phyloP scores from a whole-genome alignment of 2,888 invertebrate genomes.

The Caenorhabditis plicata region DNA sequence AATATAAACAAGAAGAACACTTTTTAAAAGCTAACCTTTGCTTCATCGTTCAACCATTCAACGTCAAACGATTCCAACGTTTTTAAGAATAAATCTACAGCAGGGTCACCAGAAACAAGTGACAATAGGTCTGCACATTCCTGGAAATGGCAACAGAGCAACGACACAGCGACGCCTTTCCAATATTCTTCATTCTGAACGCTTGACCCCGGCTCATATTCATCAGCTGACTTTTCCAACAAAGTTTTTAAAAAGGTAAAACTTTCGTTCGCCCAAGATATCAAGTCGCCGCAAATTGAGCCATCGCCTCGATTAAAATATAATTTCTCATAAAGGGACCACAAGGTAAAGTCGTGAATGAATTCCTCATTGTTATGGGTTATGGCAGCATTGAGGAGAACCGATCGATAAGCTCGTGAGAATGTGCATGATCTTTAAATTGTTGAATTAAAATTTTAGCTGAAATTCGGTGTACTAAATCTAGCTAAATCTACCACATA shows the following conservation, averaged over 20 bases:
- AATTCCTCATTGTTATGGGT: constrained; percentile 13
- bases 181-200: constrained; percentile 14
- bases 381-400: constrained; percentile 29
- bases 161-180: constrained; percentile 14
- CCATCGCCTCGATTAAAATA: constrained; percentile 33
- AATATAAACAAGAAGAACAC: neutral
- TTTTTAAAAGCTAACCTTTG: constrained; percentile 4
- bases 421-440: constrained; percentile 11
- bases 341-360: constrained; percentile 32
- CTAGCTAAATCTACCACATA: too few species aligned
- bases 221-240: constrained; percentile 14
- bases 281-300: constrained; percentile 32
- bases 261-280: constrained; percentile 36
- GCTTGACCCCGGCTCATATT: neutral
- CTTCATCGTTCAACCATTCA: constrained; percentile 27
- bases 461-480: neutral
- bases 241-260: constrained; percentile 21
- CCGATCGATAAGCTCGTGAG: constrained; percentile 35
- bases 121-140: constrained; percentile 18
- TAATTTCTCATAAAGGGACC: constrained; percentile 40
- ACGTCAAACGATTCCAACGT: constrained; percentile 20
- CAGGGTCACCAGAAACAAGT: constrained; percentile 5
- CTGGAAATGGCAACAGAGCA: constrained; percentile 31
- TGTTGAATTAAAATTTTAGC: neutral
- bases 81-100: constrained; percentile 19